Evolutionary conservation across 2,888 invertebrate species (phyloP), one percentile per base, ranked within the genome.

Genomic region (Epirrhoe tristata): DNA sequence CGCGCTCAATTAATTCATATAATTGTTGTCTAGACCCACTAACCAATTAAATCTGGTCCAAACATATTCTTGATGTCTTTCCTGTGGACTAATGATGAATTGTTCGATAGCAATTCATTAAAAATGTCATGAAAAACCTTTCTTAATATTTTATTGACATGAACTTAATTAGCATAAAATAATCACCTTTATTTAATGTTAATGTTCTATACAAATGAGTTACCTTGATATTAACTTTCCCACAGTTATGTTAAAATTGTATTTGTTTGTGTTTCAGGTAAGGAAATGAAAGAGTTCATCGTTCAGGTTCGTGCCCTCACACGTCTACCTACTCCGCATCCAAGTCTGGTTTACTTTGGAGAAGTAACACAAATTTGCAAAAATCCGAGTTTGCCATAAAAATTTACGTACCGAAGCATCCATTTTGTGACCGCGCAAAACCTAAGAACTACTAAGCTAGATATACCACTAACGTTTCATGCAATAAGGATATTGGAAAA

Each of bases 231-330:
- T 24, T 24, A 1, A 24, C 24, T 24, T 60, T 60, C 61, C 39
- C 46, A 64, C 52, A 17, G 52, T 65, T 51, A 46, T 67, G 50
- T 32, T 50, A 48, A 56, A 46, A 57, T 62, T 60, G 48, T 5
- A 12, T 8, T 51, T 72, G 31, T 67, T 71, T 69, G 69, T 70
- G 71, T 73, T 73, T 66, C 71, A 73, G 73, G 73, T 73, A 73
- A 73, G 73, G 39, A 63, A 39, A 24, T 36, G 4, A 31, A 39
- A 16, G 43, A 53, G 51, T 60, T 17, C 24, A 51, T 4, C 6
- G 31, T 17, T 8, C 58, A 53, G 63, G 57, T 58, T 58, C 43
- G 63, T 46, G 39, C 32, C 14, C 14, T 51, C 7, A 31, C 31
- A 12, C 34, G 36, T 12, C 0, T 34, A 12, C 14, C 46, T 58